These are phyloP conservation scores for Urocitellus parryii DNA, from an alignment of 2,113 vertebrate species.

Conservation along the genomic window DNA sequence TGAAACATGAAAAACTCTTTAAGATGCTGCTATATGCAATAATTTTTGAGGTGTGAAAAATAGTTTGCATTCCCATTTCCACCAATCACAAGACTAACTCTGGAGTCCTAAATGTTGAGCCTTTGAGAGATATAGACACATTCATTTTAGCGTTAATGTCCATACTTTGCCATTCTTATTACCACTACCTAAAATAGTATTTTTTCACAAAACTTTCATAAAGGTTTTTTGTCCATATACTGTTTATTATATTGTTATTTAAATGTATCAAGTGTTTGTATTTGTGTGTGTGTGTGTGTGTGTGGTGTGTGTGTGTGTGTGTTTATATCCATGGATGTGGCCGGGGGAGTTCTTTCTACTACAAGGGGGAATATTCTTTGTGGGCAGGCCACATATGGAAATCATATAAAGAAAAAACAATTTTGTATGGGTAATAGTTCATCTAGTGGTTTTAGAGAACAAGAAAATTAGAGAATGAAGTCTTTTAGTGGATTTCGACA, in stretches of 20 bases:
- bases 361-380: neutral
- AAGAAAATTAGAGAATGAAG: neutral
- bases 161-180: neutral
- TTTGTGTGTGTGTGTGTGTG: too few species aligned
- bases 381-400: neutral
- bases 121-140: neutral
- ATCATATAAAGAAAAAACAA: neutral
- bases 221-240: neutral
- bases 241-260: neutral
- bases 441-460: neutral
- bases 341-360: too few species aligned
- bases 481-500: neutral
- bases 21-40: too few species aligned
- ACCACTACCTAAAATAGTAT: neutral
- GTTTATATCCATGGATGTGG: too few species aligned
- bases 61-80: neutral
- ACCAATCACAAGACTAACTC: neutral
- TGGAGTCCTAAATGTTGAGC: neutral
- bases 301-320: too few species aligned
- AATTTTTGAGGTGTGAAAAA: too few species aligned
- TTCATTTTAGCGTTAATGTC: neutral
- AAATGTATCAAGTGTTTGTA: neutral
- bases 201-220: neutral
- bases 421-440: neutral
- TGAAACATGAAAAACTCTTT: too few species aligned